These are phyloP conservation scores for Capra hircus DNA, from an alignment of 2,113 vertebrate genomes.

Conservation along the genomic window DNA sequence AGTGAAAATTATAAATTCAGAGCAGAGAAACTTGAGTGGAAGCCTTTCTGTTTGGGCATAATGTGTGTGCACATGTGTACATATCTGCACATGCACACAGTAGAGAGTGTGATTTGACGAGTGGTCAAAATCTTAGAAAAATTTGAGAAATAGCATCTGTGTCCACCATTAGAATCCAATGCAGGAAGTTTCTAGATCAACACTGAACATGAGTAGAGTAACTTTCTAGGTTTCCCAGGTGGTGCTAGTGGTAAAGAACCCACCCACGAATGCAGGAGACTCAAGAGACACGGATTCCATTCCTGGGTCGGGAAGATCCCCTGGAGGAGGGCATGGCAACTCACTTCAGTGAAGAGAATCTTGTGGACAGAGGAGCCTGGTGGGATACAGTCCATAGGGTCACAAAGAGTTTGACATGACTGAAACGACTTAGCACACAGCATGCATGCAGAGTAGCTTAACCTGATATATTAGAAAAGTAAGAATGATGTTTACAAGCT, in stretches of 20 bases:
- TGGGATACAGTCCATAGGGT: neutral
- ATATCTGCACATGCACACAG: accelerated
- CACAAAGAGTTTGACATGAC: neutral
- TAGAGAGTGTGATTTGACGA: neutral
- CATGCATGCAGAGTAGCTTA: neutral
- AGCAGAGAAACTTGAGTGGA: neutral
- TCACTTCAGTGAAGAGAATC: neutral
- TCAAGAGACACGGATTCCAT: neutral
- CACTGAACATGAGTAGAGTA: neutral
- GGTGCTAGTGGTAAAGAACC: neutral
- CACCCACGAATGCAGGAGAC: neutral
- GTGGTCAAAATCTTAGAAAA: neutral
- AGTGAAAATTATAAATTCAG: neutral
- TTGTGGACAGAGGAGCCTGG: neutral
- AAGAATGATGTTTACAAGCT: neutral
- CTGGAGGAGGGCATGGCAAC: neutral
- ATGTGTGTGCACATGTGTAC: neutral
- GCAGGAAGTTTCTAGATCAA: neutral
- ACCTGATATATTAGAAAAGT: neutral
- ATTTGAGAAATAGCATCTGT: neutral
- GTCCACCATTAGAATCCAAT: neutral
- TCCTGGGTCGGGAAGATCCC: accelerated
- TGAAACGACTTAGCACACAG: neutral
- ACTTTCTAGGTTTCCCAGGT: neutral
- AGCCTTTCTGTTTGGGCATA: neutral